Percentiles rank a stretch among this genome's conserved stretches.
These are phyloP conservation scores for Labeo calbasu DNA, from an alignment of 2,797 vertebrate genomes.

Conservation along the genomic window DNA sequence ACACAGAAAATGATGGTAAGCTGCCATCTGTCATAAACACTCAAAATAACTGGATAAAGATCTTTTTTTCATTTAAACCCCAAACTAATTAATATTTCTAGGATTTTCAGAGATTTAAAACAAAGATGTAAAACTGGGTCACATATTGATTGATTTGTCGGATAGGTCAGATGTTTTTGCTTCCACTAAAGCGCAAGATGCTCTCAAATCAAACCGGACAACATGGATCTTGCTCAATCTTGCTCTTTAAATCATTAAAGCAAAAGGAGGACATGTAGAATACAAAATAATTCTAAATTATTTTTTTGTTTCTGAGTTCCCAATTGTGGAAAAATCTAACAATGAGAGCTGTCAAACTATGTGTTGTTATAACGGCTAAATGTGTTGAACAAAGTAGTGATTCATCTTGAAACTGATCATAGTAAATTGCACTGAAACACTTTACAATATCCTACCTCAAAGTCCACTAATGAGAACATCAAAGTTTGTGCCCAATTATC, in stretches of 20 bases:
- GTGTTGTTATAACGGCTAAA: background rate
- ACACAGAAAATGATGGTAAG: no score
- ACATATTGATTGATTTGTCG: background rate
- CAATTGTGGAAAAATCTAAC: background rate
- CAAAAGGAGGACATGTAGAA: background rate
- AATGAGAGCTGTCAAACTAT: background rate
- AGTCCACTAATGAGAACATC: conserved; percentile 18
- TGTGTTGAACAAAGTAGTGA: background rate
- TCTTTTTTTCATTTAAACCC: background rate
- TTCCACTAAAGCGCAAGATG: background rate
- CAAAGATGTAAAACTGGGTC: no score
- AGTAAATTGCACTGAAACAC: background rate
- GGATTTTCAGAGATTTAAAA: background rate
- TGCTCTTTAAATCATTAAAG: background rate
- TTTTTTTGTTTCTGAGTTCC: background rate
- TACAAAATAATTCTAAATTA: background rate
- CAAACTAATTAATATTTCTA: background rate
- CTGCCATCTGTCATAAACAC: background rate
- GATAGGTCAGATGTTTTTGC: background rate
- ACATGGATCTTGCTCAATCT: background rate
- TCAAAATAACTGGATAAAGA: background rate
- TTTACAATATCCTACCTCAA: conserved; percentile 14
- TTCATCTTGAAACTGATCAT: background rate
- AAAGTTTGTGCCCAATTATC: conserved; percentile 35
- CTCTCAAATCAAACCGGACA: background rate